Evolutionary conservation across 2,113 vertebrate genomes (phyloP), one percentile per base, ranked within the genome.

Genomic region (Tinamus guttatus): DNA sequence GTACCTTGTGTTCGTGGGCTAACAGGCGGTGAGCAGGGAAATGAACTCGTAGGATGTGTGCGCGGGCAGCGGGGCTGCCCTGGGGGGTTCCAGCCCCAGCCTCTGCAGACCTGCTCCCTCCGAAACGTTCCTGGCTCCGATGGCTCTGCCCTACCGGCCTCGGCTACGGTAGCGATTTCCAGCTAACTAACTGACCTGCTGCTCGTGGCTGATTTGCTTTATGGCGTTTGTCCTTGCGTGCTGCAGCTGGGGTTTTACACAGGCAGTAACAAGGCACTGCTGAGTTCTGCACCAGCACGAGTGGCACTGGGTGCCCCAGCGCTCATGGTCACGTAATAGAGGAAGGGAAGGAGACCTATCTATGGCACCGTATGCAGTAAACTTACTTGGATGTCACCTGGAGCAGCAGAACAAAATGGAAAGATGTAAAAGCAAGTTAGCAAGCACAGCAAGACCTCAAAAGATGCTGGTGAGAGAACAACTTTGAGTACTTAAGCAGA

Each of bases 21-120:
- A 21, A 13, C 0, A 0, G 28, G 36, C 19, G 56, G 41, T 16
- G 18, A 43, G 17, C 43, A 43, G 1, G 1, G 64, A 64, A 79
- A 59, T 32, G 9, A 56, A 47, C 68, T 8, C 2, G 2, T 34
- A 65, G 71, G 47, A 43, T 38, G 6, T 51, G 13, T 40, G 18
- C 19, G 5, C 0, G 1, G 38, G 34, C 25, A 60, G n/a, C 14
- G 63, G 52, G 89, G 40, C 14, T 78, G 68, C 28, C 13, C 69
- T 74, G 40, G 60, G 64, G 32, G 38, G 32, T 54, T 45, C 16
- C 43, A 15, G 15, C 43, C 18, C 45, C 45, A 18, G 45, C 45
- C 45, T 20, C 45, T 3, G 45, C 45, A 47, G 16, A 8, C 45
- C 18, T 19, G 45, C 52, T 54, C 52, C 28, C 21, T 54, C 8